A percentile compares a stretch with the other conserved stretches of the same genome.
These are phyloP conservation scores for Bufotes viridis DNA, from an alignment of 2,797 vertebrate genomes.

Conservation along the genomic window DNA sequence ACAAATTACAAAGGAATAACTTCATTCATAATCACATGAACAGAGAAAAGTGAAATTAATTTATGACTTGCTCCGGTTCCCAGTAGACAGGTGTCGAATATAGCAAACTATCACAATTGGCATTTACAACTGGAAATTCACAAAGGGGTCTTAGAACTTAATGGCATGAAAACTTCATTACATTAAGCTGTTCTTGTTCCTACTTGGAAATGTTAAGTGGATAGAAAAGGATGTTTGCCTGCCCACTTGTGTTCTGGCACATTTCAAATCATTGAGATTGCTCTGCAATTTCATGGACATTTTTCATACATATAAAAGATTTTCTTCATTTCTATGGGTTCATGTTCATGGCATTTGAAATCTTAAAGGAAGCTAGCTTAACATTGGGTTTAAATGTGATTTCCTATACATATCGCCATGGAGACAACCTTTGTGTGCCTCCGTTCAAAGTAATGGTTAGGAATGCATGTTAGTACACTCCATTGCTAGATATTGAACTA, in stretches of 20 bases:
- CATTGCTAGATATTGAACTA: conserved; percentile 19
- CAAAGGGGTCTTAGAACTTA: conserved; percentile 47
- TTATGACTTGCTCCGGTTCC: conserved; percentile 34
- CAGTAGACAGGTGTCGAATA: conserved; percentile 43
- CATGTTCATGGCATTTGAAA: conserved; percentile 41
- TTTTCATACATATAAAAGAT: conserved; percentile 25
- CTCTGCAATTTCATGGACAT: conserved; percentile 40
- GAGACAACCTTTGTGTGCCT: conserved; percentile 43
- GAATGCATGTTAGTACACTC: conserved; percentile 33
- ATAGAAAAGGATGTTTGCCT: conserved; percentile 34
- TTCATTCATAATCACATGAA: conserved; percentile 30
- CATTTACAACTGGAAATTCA: conserved; percentile 53
- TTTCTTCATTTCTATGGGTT: conserved; percentile 21
- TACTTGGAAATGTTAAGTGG: conserved; percentile 52
- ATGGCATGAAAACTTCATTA: conserved; percentile 54
- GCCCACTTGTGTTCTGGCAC: conserved; percentile 33
- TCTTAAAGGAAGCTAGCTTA: conserved; percentile 22
- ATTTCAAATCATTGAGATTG: conserved; percentile 32
- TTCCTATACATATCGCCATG: conserved; percentile 54
- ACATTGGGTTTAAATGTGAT: conserved; percentile 20
- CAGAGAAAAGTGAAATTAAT: conserved; percentile 36
- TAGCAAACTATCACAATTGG: conserved; percentile 48
- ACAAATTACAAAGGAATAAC: conserved; percentile 48
- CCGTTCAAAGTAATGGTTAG: conserved; percentile 21
- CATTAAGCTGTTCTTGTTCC: conserved; percentile 52